Base-by-base conservation (phyloP, 92 coral and sea anemone genomes). In the Micromussa lordhowensis region DNA sequence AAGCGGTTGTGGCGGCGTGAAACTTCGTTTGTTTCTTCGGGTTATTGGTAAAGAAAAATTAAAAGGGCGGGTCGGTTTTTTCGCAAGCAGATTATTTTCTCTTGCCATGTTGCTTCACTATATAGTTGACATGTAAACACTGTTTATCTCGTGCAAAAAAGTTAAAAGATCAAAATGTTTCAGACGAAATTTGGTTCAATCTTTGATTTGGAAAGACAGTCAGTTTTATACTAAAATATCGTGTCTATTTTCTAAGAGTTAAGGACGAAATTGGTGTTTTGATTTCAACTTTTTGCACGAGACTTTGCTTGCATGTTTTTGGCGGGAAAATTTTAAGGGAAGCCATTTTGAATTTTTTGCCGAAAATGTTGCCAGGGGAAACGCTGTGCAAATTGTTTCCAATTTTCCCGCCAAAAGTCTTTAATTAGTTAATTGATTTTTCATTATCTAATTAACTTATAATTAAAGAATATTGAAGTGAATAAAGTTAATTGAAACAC, bases 391-490 rank as follows among this genome's bases (percentile, higher is more conserved):
- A 76, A 76, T 44, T 1, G 9, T 24, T 26, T 49, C 61, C 24
- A 48, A 76, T 76, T 76, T 76, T 76, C 80, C 80, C 80, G 80
- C 80, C 80, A 76, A 76, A 76, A 76, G 80, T 24, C 80, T 76
- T 32, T 73, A 5, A 31, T 61, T 61, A 24, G 1, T 61, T 61
- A 61, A 61, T 5, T 8, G 68, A 61, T 61, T 61, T 61, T 61
- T 24, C 10, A 11, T 61, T 61, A 61, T 22, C 68, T 61, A 61
- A 61, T 61, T 61, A 24, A 61, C 12, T 21, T 21, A 6, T 40
- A 40, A 40, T 40, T 40, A 40, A 40, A 40, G 51, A 44, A 24
- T 61, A 22, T 61, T 61, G 68, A 61, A 61, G 68, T 61, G 68
- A 24, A 61, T 61, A 61, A 61, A 61, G 30, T 22, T 24, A n/a